Conservation (phyloP, 2,113 vertebrate genomes). For the Phalacrocorax aristotelis region DNA sequence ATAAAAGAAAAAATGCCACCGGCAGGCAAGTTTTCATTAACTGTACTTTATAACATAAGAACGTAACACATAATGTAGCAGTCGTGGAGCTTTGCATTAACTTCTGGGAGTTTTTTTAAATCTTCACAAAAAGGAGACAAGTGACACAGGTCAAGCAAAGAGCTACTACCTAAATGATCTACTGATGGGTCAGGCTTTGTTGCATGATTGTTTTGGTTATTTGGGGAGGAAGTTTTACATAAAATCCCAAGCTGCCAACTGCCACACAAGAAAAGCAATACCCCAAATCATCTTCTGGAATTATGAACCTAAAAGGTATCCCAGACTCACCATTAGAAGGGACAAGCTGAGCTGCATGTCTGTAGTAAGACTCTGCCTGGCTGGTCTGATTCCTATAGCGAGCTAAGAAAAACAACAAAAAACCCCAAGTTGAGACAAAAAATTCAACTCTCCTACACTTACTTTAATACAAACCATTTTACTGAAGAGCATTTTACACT, state of each 20-base stretch:
- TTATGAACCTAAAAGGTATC: background rate
- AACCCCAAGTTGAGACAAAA: background rate
- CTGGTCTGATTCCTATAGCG: conserved; percentile 99
- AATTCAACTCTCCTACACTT: background rate
- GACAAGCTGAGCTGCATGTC: conserved; percentile 98
- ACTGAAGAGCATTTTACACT: background rate
- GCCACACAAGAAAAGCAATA: background rate
- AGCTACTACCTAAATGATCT: background rate
- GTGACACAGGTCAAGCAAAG: background rate
- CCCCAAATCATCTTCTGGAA: background rate
- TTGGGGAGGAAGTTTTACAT: background rate
- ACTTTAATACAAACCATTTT: background rate
- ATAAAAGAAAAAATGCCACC: background rate
- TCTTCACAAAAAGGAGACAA: background rate
- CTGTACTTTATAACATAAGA: background rate
- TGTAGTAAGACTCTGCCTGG: conserved; percentile 98
- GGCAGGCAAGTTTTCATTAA: background rate
- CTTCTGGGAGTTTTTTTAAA: background rate
- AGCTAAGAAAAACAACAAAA: conserved; percentile 72
- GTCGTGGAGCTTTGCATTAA: background rate
- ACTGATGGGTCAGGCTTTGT: fast-evolving
- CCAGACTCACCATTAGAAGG: conserved; percentile 93
- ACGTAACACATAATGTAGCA: background rate
- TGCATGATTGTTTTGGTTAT: background rate
- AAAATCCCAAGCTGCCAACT: background rate